Evolutionary conservation across 2,888 invertebrate genomes (phyloP).

Genomic region (Augochlorella aurata): DNA sequence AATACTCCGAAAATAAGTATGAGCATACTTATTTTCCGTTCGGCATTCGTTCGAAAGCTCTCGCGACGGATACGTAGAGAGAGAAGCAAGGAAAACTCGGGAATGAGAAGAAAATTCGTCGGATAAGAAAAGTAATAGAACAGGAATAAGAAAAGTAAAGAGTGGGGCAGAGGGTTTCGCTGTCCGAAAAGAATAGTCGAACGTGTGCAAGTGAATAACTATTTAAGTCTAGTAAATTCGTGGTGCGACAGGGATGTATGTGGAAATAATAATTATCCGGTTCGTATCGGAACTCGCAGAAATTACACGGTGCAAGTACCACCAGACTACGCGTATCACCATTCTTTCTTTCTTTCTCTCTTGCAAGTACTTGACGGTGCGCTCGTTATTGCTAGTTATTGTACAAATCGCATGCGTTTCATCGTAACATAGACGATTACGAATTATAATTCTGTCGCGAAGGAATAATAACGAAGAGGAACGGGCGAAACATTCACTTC

Average conservation of each 20-base stretch:
- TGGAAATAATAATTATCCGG: background rate
- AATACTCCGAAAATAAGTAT: slow-evolving; percentile 66
- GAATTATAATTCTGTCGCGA: background rate
- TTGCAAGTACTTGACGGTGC: slow-evolving; percentile 26
- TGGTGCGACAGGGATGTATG: slow-evolving; percentile 7
- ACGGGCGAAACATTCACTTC: slow-evolving; percentile 11
- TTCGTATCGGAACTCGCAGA: slow-evolving; percentile 28
- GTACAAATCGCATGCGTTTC: slow-evolving; percentile 18
- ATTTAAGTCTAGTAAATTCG: slow-evolving; percentile 41
- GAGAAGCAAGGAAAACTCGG: background rate
- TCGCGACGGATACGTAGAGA: slow-evolving; percentile 26
- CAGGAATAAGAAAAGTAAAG: background rate
- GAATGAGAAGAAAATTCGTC: background rate
- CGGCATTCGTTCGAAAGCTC: slow-evolving; percentile 57
- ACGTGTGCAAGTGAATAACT: slow-evolving; percentile 5
- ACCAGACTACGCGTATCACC: slow-evolving; percentile 11
- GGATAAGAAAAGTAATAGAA: background rate
- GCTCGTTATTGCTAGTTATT: slow-evolving; percentile 34
- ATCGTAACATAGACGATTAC: background rate
- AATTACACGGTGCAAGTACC: slow-evolving; percentile 1
- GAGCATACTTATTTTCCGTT: slow-evolving; percentile 52
- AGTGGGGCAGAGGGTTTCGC: background rate
- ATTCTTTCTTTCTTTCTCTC: slow-evolving; percentile 1
- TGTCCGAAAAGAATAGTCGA: slow-evolving; percentile 1
- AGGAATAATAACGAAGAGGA: slow-evolving; percentile 6